Evolutionary conservation across 2,113 vertebrate species (phyloP).

Genomic region (Corapipo altera): DNA sequence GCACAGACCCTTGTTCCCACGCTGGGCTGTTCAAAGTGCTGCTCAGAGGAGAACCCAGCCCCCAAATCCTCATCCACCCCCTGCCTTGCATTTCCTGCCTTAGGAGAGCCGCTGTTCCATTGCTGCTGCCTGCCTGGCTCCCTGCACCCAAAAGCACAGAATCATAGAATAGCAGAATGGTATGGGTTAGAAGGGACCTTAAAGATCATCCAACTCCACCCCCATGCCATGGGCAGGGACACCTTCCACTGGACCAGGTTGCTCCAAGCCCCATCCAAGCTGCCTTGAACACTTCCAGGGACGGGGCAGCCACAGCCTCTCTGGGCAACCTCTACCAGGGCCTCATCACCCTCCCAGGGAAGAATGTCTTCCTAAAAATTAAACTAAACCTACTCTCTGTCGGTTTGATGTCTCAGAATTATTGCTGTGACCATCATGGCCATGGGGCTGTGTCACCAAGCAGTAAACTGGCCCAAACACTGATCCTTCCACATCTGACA

Average conservation of each 20-base stretch:
- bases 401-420: not conserved
- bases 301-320: not conserved
- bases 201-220: not conserved
- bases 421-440: not conserved
- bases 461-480: rapidly evolving
- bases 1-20: rapidly evolving
- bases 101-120: not conserved
- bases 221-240: not conserved
- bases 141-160: rapidly evolving
- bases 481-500: not conserved
- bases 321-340: not conserved
- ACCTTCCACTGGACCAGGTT: not conserved
- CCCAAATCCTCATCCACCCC: not conserved
- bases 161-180: no score
- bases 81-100: rapidly evolving
- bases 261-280: rapidly evolving
- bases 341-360: rapidly evolving
- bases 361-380: not conserved
- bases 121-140: not conserved
- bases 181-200: not conserved
- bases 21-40: not conserved
- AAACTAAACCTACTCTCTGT: not conserved
- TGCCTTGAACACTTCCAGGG: not conserved
- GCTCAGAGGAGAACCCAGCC: not conserved
- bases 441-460: not conserved